Base-by-base conservation (phyloP, 2,888 invertebrate species). In the Iselma pallidipennis region DNA sequence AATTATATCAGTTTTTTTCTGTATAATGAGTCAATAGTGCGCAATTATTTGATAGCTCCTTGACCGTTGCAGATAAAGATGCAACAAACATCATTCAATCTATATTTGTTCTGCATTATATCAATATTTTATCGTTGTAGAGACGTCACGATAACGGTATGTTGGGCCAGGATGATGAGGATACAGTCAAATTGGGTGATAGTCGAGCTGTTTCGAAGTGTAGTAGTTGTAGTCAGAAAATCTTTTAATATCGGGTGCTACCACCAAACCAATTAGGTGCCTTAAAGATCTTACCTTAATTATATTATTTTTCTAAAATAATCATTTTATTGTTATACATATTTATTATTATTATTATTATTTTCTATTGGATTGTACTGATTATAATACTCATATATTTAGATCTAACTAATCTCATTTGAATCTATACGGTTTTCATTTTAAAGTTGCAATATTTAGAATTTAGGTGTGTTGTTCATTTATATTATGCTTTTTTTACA, bases 111-210 rank as follows among this genome's bases (percentile, higher is more conserved):
- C n/a, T n/a, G n/a, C n/a, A n/a, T n/a, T n/a, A n/a, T n/a, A n/a
- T n/a, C n/a, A n/a, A n/a, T n/a, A n/a, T 3, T 21, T 12, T 4
- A n/a, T 45, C 4, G 5, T 85, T 86, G 51, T 83, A 92, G 92
- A 86, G 91, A 76, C 87, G 92, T 72, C 90, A 92, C 74, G 92
- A 92, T 73, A 87, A 83, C 71, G 88, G 86, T 67, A 86, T 88
- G 73, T 85, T 89, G 59, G 85, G 64, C 6, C 70, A 86, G 4
- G 86, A 87, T 26, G 84, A 83, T 19, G 87, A 85, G 42, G 89
- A 89, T 58, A 87, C 90, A 5, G 88, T 90, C 4, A 84, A 84
- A 55, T 82, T 91, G 51, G 89, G 90, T 1, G 89, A 90, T 69
- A 86, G 90, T 71, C 88, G 88, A 74, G 80, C 89, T 4, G 83